Conservation (phyloP, 2,113 vertebrate species). For the Erythrolamprus reginae region DNA sequence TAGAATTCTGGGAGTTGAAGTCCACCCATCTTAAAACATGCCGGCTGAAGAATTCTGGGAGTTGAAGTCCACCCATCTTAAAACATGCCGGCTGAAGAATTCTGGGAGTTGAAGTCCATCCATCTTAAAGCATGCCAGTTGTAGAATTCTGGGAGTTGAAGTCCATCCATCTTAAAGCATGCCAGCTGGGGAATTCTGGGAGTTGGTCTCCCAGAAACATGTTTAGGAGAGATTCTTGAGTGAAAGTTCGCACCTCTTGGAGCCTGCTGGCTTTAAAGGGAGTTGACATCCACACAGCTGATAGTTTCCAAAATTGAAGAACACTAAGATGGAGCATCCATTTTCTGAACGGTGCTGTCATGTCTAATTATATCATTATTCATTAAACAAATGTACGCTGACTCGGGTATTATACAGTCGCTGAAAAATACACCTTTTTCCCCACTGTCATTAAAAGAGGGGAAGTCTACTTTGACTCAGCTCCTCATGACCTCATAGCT, state of each 20-base stretch:
- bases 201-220: neutral
- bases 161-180: too few relatives aligned
- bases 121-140: too few relatives aligned
- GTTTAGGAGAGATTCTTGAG: neutral
- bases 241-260: neutral
- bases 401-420: neutral
- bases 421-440: neutral
- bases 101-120: too few relatives aligned
- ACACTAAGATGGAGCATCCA: neutral
- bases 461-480: neutral
- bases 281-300: neutral
- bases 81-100: too few relatives aligned
- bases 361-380: neutral
- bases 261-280: neutral
- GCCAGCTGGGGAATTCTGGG: too few relatives aligned
- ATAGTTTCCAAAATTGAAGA: neutral
- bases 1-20: too few relatives aligned
- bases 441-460: neutral
- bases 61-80: too few relatives aligned
- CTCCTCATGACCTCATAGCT: neutral
- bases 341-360: neutral
- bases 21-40: too few relatives aligned
- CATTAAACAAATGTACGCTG: neutral
- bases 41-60: too few relatives aligned
- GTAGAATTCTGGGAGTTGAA: too few relatives aligned